Evolutionary conservation across 2,888 invertebrate genomes (phyloP), one percentile per base, ranked within the genome.

Genomic region (Callimorpha dominula): DNA sequence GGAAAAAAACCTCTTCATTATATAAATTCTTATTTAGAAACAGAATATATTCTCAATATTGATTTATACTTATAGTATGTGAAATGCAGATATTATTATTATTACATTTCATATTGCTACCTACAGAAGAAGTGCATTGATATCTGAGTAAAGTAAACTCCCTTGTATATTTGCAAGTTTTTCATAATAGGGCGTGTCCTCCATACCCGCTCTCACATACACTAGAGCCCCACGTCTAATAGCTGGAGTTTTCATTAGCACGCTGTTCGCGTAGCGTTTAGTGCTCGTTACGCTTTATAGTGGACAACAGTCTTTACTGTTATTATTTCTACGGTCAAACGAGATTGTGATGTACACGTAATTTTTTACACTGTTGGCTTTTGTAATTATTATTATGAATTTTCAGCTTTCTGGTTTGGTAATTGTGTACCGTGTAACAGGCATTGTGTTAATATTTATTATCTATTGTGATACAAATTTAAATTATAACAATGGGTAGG

Each of bases 241-340:
- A 89, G 89, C 86, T 81, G 9, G 83, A 86, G 88, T 89, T 91
- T 91, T 92, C 91, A 91, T 92, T 91, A 90, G 89, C 87, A 89
- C 87, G 83, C 86, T 80, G 85, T 89, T 85, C 84, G 85, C 84
- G 72, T 84, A 82, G 85, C 86, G 85, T 88, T 87, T 89, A 90
- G 86, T 89, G 88, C 84, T 85, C 89, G 89, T 91, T 87, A 88
- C 86, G 84, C 87, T 86, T 88, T 87, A 88, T 90, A 86, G 87
- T 89, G 84, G 87, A 86, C 85, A 80, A 81, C 85, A 81, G 78
- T 82, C 82, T 90, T 89, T 89, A 89, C 84, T 85, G 85, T 88
- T 90, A 89, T 89, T 90, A 88, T 88, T 87, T 84, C 85, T 84
- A 76, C 75, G 75, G 81, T 71, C 72, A 76, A 79, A 75, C 78